These are phyloP conservation scores for Ctenoplectra terminalis DNA, from an alignment of 1,140 invertebrate genomes.

Conservation along the genomic window DNA sequence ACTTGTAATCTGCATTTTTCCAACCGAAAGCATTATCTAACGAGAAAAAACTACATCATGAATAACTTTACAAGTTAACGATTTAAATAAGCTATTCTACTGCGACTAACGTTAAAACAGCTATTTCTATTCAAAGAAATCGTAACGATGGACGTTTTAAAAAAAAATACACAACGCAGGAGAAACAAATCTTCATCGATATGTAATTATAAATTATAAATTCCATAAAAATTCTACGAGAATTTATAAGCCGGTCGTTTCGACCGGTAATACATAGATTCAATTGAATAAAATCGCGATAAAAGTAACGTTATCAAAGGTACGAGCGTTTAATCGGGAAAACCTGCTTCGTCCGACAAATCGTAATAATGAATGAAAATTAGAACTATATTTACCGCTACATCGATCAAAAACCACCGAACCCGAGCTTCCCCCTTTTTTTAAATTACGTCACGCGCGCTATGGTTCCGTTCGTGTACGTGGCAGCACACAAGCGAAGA, in stretches of 20 bases:
- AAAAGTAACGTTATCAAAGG: background rate
- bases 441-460: constrained; percentile 4
- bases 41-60: background rate
- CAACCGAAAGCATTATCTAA: background rate
- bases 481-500: background rate
- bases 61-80: background rate
- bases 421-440: background rate
- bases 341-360: no score
- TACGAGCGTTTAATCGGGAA: background rate
- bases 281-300: no score
- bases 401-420: background rate
- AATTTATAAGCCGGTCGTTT: no score
- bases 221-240: background rate
- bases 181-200: no score
- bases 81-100: no score
- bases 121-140: no score
- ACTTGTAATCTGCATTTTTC: no score
- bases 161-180: no score
- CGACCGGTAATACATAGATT: no score
- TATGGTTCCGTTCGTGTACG: background rate
- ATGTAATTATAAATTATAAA: no score
- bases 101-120: no score
- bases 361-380: background rate
- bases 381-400: background rate
- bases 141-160: no score